phyloP scores from a whole-genome alignment of 2,797 vertebrate species.

The Pseudochirops cupreus region DNA sequence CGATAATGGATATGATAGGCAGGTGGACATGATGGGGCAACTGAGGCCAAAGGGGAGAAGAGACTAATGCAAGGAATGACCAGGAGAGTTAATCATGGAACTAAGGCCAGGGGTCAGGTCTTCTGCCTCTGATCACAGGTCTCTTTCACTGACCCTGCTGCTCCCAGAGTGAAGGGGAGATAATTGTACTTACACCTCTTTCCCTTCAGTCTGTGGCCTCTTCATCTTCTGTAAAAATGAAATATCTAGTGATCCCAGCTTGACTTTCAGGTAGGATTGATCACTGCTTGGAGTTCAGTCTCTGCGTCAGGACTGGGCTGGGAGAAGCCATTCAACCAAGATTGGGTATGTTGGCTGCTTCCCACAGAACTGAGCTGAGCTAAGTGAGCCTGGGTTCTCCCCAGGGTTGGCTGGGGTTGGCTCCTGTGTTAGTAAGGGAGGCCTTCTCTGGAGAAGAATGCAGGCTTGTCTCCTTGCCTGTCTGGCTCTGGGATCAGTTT shows the following conservation, averaged over 20 bases:
- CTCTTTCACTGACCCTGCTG: background rate
- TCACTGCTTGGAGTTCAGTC: slow-evolving; percentile 52
- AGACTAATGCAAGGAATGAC: background rate
- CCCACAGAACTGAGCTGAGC: background rate
- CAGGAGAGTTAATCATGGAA: too few species aligned
- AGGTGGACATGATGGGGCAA: background rate
- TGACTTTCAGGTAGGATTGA: background rate
- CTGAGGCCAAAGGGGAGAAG: background rate
- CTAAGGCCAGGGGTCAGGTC: too few species aligned
- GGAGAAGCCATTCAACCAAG: background rate
- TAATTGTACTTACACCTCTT: background rate
- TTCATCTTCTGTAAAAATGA: background rate
- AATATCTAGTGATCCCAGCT: background rate
- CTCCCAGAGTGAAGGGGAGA: background rate
- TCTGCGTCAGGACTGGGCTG: slow-evolving; percentile 46
- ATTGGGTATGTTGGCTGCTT: background rate
- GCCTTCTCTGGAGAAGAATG: slow-evolving; percentile 28
- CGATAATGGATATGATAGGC: background rate
- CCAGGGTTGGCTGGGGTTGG: too few species aligned
- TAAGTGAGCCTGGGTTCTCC: background rate
- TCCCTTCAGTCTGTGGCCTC: background rate
- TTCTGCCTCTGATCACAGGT: background rate
- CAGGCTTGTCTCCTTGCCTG: slow-evolving; percentile 27
- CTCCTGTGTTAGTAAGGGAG: background rate
- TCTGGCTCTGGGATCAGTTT: slow-evolving; percentile 66